A percentile compares a stretch with the other conserved stretches of the same genome.
Conservation (phyloP, 1,140 invertebrate genomes). For the Ostrea denselamellosa region DNA sequence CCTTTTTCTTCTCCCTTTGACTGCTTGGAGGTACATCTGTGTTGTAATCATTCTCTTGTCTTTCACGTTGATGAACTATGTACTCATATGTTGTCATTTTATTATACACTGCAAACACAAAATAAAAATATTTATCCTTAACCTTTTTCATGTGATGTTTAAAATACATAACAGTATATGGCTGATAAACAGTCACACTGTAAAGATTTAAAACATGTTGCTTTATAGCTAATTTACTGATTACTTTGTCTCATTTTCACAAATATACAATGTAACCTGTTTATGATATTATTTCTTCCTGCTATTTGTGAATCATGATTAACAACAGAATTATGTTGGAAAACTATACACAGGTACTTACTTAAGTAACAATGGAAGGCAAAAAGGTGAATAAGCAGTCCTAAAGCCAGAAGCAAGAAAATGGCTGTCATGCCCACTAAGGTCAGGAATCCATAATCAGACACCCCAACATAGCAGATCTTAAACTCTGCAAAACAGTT, state of each 20-base stretch:
- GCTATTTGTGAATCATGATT: too few relatives aligned
- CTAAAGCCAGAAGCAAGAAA: conserved; percentile 87
- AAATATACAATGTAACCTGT: too few relatives aligned
- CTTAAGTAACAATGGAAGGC: conserved; percentile 79
- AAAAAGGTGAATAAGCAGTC: conserved; percentile 91
- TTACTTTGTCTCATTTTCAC: background rate
- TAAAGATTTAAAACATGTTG: background rate
- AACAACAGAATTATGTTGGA: background rate
- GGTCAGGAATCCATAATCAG: conserved; percentile 75
- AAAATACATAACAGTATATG: too few relatives aligned
- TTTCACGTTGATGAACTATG: conserved; percentile 69
- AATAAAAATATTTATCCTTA: background rate
- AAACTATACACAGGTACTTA: conserved; percentile 68
- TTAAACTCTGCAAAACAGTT: conserved; percentile 59
- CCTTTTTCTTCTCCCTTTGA: conserved; percentile 30
- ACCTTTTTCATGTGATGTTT: too few relatives aligned
- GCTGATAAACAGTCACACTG: background rate
- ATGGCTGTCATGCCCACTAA: conserved; percentile 77
- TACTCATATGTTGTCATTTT: conserved; percentile 74
- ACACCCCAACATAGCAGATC: conserved; percentile 67
- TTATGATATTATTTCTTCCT: too few relatives aligned
- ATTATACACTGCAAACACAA: conserved; percentile 66
- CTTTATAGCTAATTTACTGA: background rate
- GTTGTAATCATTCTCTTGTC: conserved; percentile 54
- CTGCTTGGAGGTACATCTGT: conserved; percentile 35